A percentile compares a stretch with the other conserved stretches of the same genome.
Conservation (phyloP, 2,113 vertebrate genomes). For the Scopus umbretta region DNA sequence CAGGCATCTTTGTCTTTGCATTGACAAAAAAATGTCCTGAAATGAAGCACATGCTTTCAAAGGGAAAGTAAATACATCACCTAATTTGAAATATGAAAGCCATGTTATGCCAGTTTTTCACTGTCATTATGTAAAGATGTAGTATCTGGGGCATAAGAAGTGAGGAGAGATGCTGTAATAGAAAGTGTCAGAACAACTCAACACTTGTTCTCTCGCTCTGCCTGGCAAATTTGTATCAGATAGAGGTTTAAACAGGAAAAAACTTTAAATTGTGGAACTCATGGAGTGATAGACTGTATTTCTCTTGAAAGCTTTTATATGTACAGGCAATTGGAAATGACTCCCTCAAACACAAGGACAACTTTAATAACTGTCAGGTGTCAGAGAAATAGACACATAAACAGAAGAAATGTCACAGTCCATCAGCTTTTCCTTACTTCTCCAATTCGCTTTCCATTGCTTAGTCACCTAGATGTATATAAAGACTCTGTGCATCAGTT, state of each 20-base stretch:
- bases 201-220: neutral
- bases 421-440: constrained; percentile 39
- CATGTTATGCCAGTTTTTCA: neutral
- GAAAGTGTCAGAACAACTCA: constrained; percentile 12
- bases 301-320: constrained; percentile 42
- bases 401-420: constrained; percentile 43
- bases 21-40: neutral
- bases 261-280: constrained; percentile 6
- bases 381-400: constrained; percentile 17
- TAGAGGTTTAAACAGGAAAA: constrained; percentile 18
- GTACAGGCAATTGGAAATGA: constrained; percentile 49
- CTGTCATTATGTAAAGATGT: neutral
- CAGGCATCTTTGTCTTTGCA: neutral
- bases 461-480: neutral
- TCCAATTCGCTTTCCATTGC: neutral
- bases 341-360: constrained; percentile 34
- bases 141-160: neutral
- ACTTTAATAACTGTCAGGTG: constrained; percentile 43
- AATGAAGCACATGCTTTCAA: neutral
- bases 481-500: neutral
- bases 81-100: neutral
- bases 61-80: neutral
- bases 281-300: neutral
- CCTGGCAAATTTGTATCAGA: neutral
- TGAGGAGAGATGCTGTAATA: neutral